These are phyloP conservation scores for Ivindomyrus marchei DNA, from an alignment of 2,113 vertebrate genomes.

Conservation along the genomic window DNA sequence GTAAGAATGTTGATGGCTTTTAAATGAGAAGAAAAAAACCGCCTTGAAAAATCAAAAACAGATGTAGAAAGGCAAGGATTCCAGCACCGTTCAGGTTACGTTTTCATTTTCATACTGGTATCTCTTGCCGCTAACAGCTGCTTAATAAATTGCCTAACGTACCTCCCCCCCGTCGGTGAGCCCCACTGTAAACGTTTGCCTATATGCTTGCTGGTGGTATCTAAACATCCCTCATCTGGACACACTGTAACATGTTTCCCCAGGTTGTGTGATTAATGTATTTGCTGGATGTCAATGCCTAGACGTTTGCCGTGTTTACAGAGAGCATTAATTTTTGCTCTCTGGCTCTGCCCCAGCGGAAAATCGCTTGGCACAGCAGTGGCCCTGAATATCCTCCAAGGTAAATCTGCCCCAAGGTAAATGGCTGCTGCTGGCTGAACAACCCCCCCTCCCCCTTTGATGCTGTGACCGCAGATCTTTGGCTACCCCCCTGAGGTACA, in stretches of 20 bases:
- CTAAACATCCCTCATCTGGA: neutral
- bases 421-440: neutral
- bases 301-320: neutral
- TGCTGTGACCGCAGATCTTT: conserved; percentile 8
- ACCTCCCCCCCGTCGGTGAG: neutral
- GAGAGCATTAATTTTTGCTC: neutral
- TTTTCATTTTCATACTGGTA: neutral
- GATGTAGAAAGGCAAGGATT: neutral
- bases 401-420: neutral
- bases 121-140: neutral
- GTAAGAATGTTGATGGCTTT: conserved; percentile 1
- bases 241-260: neutral
- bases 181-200: neutral
- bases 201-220: neutral
- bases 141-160: neutral
- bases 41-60: neutral
- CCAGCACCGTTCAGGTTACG: neutral
- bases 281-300: neutral
- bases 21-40: neutral
- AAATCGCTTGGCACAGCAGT: neutral
- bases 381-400: neutral
- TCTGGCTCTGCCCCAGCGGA: neutral
- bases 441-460: neutral
- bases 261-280: neutral
- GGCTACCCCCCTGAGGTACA: neutral